Evolutionary conservation across 1,140 invertebrate species (phyloP).

Genomic region (Melanaphis sacchari): DNA sequence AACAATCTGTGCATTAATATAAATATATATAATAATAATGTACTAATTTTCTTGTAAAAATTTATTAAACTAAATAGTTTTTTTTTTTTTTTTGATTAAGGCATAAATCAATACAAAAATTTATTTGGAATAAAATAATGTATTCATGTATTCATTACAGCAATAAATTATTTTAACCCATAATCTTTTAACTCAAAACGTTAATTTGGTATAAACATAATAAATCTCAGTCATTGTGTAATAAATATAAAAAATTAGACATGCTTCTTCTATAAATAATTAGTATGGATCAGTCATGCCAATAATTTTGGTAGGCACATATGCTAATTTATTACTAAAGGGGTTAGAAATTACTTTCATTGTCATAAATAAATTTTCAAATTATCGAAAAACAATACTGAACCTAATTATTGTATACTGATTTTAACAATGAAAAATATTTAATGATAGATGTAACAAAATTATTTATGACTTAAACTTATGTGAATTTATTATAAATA

Average conservation of each 20-base stretch:
- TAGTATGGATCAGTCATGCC: neutral
- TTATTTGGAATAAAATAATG: neutral
- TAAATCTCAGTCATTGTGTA: neutral
- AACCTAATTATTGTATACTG: neutral
- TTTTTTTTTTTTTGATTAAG: neutral
- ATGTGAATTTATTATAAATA: neutral
- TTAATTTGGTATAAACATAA: neutral
- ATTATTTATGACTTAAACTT: neutral
- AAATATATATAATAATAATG: neutral
- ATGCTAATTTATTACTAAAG: neutral
- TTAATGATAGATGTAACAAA: neutral
- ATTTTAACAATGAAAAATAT: neutral
- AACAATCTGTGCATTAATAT: neutral
- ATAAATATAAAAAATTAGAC: neutral
- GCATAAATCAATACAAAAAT: neutral
- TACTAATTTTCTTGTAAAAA: neutral
- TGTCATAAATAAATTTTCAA: slow-evolving; percentile 13
- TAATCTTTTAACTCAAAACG: neutral
- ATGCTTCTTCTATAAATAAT: neutral
- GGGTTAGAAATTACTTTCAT: neutral
- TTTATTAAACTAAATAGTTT: neutral
- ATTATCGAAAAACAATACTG: neutral
- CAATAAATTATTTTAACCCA: neutral
- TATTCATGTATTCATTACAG: neutral
- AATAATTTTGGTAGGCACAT: neutral